phyloP scores from a whole-genome alignment of 2,113 vertebrate species.

The Odobenus rosmarus region DNA sequence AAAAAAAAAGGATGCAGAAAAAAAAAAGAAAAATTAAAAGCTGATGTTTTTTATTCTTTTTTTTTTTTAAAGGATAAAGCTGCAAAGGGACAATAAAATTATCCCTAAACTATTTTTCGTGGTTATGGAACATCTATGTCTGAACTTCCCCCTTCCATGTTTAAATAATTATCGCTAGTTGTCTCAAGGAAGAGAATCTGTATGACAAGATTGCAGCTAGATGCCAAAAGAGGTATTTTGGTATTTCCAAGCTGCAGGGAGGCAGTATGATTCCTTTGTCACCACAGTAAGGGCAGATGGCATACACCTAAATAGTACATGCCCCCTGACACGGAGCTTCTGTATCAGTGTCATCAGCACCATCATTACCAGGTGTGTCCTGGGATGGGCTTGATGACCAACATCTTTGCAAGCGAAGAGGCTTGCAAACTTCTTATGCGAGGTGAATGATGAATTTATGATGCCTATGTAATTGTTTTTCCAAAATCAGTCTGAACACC shows the following conservation, averaged over 20 bases:
- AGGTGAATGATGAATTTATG: neutral
- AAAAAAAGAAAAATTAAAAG: neutral
- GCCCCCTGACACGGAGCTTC: neutral
- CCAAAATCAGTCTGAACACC: neutral
- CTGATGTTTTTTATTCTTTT: neutral
- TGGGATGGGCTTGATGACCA: neutral
- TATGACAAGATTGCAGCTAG: neutral
- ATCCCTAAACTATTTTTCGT: neutral
- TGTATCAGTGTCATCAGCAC: no score
- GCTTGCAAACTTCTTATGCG: neutral
- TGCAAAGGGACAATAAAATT: neutral
- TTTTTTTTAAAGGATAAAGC: neutral
- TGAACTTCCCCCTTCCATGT: neutral
- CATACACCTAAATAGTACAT: neutral
- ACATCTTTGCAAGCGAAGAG: neutral
- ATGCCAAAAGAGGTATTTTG: neutral
- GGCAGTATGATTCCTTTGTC: neutral
- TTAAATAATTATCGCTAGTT: neutral
- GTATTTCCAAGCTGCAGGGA: neutral
- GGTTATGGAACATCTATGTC: neutral
- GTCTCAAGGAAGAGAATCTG: neutral
- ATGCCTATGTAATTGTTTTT: neutral
- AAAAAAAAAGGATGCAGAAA: neutral
- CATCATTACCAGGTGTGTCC: neutral
- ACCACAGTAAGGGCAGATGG: neutral